Conservation (phyloP, 2,113 vertebrate species). For the Hippotragus niger region DNA sequence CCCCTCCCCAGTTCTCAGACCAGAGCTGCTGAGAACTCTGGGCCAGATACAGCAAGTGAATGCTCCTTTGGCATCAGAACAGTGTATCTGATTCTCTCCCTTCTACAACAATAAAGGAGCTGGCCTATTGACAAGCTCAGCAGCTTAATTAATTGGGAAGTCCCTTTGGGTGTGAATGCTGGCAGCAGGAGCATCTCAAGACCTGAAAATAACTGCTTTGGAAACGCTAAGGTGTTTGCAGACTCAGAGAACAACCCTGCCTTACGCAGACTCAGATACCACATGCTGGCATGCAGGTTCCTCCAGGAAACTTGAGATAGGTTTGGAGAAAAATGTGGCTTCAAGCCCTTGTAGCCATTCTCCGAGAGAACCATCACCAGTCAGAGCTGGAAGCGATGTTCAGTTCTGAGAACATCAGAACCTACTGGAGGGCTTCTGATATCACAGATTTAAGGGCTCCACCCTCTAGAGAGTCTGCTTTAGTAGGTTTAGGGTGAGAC, state of each 20-base stretch:
- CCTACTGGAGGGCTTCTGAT: background rate
- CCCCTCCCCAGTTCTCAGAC: background rate
- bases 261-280: background rate
- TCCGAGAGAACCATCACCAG: background rate
- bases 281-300: background rate
- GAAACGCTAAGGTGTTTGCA: background rate
- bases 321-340: background rate
- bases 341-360: background rate
- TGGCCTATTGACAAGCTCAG: background rate
- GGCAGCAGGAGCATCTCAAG: background rate
- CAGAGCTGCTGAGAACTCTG: background rate
- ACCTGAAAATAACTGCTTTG: slow-evolving; percentile 15
- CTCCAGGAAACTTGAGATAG: background rate
- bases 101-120: background rate
- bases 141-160: slow-evolving; percentile 7
- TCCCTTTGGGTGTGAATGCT: background rate
- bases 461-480: background rate
- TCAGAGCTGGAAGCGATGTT: background rate
- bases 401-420: background rate
- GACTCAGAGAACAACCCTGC: background rate
- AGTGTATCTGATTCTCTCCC: background rate
- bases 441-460: background rate
- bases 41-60: background rate
- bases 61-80: background rate
- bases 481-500: background rate